Conservation (phyloP, 2,888 invertebrate species). For the Amblyteles armatorius region DNA sequence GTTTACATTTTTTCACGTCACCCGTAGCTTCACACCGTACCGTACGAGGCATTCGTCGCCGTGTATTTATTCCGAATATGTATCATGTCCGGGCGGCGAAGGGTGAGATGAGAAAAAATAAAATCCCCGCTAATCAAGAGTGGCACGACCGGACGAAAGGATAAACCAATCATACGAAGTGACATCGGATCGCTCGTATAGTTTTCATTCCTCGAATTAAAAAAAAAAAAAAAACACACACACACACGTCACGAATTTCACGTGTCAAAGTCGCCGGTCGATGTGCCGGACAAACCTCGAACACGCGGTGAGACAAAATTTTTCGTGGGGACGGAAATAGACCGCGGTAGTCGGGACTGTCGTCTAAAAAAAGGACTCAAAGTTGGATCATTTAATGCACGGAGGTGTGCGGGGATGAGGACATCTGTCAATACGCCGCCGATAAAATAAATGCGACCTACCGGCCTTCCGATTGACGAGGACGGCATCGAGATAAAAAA, state of each 20-base stretch:
- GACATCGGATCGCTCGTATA: slow-evolving; percentile 38
- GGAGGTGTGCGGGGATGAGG: slow-evolving; percentile 29
- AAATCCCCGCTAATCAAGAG: slow-evolving; percentile 63
- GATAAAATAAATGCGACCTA: slow-evolving; percentile 58
- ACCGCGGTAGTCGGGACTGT: neutral
- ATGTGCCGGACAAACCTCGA: slow-evolving; percentile 1
- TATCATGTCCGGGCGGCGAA: slow-evolving; percentile 49
- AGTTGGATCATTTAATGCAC: slow-evolving; percentile 54
- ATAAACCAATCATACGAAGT: slow-evolving; percentile 62
- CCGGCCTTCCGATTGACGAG: slow-evolving; percentile 43
- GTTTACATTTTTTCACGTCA: slow-evolving; percentile 67
- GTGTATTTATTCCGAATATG: slow-evolving; percentile 56
- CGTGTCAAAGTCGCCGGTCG: slow-evolving; percentile 45
- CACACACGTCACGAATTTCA: slow-evolving; percentile 50
- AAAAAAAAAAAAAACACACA: neutral
- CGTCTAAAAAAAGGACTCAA: slow-evolving; percentile 4
- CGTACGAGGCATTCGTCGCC: slow-evolving; percentile 30
- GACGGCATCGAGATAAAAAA: slow-evolving; percentile 20
- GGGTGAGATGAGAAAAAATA: neutral
- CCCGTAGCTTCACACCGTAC: slow-evolving; percentile 58
- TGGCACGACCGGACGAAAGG: slow-evolving; percentile 61
- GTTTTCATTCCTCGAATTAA: slow-evolving; percentile 46
- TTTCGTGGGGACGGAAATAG: slow-evolving; percentile 41
- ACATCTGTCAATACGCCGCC: slow-evolving; percentile 55
- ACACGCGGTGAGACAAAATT: slow-evolving; percentile 5